Evolutionary conservation across 1,140 invertebrate species (phyloP), one percentile per base, ranked within the genome.

Genomic region (Nilaparvata lugens): DNA sequence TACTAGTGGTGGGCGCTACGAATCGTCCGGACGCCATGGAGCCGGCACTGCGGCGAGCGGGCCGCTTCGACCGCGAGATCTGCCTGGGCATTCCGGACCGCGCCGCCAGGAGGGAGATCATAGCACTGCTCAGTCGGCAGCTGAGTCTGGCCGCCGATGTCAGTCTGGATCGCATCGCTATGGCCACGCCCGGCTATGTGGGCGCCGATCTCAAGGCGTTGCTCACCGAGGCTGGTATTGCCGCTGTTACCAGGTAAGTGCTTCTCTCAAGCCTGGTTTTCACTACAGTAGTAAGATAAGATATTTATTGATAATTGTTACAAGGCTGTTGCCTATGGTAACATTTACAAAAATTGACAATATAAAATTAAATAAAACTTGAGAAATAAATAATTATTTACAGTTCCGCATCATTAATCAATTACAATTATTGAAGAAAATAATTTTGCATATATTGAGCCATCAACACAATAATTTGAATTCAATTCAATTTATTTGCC

Each of bases 1-100:
- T 97, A 4, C 71, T 99, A 28, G 85, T 99, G 9, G 85, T 99
- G 66, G 97, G 93, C 19, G 95, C 97, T 7, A 98, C 97, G 60
- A 98, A 95, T 73, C 83, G 91, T 62, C 89, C 93, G 0, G 95
- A 99, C 73, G 78, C 88, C 0, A 78, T 99, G 28, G 97, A 99
- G 78, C 92, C 93, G 55, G 91, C 93, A 31, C 74, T 99, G 25
- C 80, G 96, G 64, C 78, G 95, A 68, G 88, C 94, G 40, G 95
- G 94, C 16, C 83, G 96, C 42, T 89, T 93, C 64, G 95, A 98
- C 77, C 83, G 91, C 68, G 96, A 99, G 79, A 87, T 99, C 52
- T 83, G 86, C 54, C 79, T 99, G 52, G 93, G 93, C 56, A 95
- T 99, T 68, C 97, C 97, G 0, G 86, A 95, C 70, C 81, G 89